phyloP scores from a whole-genome alignment of 2,113 vertebrate genomes.

The Pyxicephalus adspersus region DNA sequence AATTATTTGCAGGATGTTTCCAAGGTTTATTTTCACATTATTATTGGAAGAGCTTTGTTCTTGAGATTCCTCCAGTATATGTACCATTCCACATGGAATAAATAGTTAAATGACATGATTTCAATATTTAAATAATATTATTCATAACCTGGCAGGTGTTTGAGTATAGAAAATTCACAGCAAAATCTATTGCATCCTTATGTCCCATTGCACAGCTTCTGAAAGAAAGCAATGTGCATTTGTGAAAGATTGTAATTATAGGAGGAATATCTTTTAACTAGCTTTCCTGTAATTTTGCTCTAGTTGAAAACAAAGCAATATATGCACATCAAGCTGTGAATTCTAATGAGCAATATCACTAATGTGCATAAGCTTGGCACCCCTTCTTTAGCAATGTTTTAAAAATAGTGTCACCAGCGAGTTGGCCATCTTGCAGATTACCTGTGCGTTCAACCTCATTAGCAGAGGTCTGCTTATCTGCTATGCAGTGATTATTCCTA shows the following conservation, averaged over 20 bases:
- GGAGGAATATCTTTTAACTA: constrained; percentile 27
- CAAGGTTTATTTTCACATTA: no score
- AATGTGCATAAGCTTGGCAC: constrained; percentile 34
- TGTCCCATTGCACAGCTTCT: constrained; percentile 33
- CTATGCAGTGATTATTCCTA: constrained; percentile 50
- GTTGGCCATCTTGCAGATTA: constrained; percentile 51
- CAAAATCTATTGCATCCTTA: background rate
- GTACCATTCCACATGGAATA: no score
- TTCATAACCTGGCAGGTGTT: background rate
- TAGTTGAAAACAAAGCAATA: constrained; percentile 46
- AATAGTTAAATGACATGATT: no score
- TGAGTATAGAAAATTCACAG: background rate
- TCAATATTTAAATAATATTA: background rate
- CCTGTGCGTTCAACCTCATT: constrained; percentile 53
- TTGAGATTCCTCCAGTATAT: no score
- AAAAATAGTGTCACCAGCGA: constrained; percentile 48
- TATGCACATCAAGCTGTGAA: constrained; percentile 48
- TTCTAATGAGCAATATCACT: constrained; percentile 54
- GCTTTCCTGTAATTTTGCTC: constrained; percentile 37
- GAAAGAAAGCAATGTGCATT: constrained; percentile 32
- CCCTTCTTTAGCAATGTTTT: constrained; percentile 35
- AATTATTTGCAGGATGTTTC: no score
- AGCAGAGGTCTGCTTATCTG: constrained; percentile 48
- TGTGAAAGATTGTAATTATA: constrained; percentile 40
- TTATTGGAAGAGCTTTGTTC: no score